Base-by-base conservation (phyloP, 2,113 vertebrate species). In the Mastomys coucha region DNA sequence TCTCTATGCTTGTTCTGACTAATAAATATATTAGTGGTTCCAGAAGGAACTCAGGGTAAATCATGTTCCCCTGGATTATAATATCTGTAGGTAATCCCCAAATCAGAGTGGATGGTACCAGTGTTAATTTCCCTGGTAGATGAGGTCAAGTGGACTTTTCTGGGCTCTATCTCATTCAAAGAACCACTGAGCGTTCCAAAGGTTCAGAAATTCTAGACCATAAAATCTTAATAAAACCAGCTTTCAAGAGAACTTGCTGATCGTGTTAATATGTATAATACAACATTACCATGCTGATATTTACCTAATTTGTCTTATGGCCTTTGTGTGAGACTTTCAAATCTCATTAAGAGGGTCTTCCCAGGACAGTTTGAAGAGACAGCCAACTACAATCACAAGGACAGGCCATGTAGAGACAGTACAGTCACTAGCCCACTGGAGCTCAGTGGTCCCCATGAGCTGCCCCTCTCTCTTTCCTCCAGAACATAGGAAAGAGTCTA, bases 391-490 rank as follows among this genome's bases (percentile, higher is more conserved):
- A 10, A 5, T 72, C 26, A 81, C n/a, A 24, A n/a, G n/a, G 72
- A 75, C 72, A 24, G 72, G 39, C n/a, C n/a, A 11, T 24, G 19
- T 42, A 22, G 72, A 75, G 20, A 42, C 1, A 12, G 65, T 67
- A 16, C 26, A 72, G n/a, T n/a, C 33, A 45, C 22, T 17, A 14
- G 69, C n/a, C 67, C 28, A 4, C 69, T 39, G 70, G 76, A 67
- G 8, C 69, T 58, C 77, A 53, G 67, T 89, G 31, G 7, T 22
- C 88, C 90, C 26, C 33, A 70, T 7, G 33, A 33, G 85, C 10
- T 92, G 67, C 28, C 94, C 76, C 16, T 97, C 49, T 96, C 2
- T 97, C 82, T 19, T 91, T 93, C 51, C 45, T 98, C 82, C 98
- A 99, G 98, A 73, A 85, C 9, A 11, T 53, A 0, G 51, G 26